Evolutionary conservation across 1,140 invertebrate species (phyloP).

Genomic region (Manduca sexta): DNA sequence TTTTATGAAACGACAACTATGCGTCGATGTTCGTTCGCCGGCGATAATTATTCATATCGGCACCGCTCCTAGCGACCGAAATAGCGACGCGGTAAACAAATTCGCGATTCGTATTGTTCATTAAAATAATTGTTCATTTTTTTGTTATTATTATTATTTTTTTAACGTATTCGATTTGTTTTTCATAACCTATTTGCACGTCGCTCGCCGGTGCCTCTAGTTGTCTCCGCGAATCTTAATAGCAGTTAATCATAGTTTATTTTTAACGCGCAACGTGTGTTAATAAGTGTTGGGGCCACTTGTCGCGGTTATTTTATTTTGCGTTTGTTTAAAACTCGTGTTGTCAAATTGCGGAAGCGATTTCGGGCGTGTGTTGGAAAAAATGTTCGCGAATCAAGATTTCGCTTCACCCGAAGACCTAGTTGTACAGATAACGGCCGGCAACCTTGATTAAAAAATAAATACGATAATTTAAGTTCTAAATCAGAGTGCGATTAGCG

Average conservation of each 20-base stretch:
- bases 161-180: conserved; percentile 9
- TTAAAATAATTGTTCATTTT: conserved; percentile 8
- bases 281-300: conserved; percentile 64
- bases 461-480: conserved; percentile 13
- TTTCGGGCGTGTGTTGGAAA: conserved; percentile 27
- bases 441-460: conserved; percentile 19
- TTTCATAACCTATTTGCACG: conserved; percentile 35
- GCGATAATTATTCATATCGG: conserved; percentile 68
- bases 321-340: conserved; percentile 46
- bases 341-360: conserved; percentile 50
- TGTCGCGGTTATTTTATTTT: conserved; percentile 56
- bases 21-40: conserved; percentile 63
- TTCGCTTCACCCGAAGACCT: conserved; percentile 24
- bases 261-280: conserved; percentile 70
- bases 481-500: conserved; percentile 18
- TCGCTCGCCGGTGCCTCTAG: conserved; percentile 37
- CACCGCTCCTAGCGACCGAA: conserved; percentile 54
- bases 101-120: conserved; percentile 52
- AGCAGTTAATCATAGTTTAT: conserved; percentile 72
- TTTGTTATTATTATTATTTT: conserved; percentile 30
- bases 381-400: conserved; percentile 38
- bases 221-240: conserved; percentile 68
- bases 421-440: conserved; percentile 28
- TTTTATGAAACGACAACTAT: conserved; percentile 73
- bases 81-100: conserved; percentile 58